Evolutionary conservation across 23 tunicate species (phyloP).

Genomic region (Phallusia fumigata): DNA sequence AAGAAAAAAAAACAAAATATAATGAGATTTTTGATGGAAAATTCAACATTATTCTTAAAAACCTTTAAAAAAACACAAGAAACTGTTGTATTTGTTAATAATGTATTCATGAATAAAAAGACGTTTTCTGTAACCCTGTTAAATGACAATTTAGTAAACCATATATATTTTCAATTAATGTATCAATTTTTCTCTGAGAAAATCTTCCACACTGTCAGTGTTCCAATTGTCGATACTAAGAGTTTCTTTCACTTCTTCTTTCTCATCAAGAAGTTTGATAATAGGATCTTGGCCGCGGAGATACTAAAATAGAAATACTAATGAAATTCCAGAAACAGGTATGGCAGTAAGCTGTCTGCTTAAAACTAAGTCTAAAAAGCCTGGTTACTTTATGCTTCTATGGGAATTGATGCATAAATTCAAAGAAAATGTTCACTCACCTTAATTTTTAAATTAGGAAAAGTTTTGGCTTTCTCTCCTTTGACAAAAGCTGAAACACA

Average conservation of each 20-base stretch:
- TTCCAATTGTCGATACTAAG: slow-evolving; percentile 67
- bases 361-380: too few relatives aligned
- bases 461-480: slow-evolving; percentile 82
- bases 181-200: slow-evolving; percentile 56
- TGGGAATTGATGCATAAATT: too few relatives aligned
- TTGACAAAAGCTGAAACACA: slow-evolving; percentile 75
- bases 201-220: slow-evolving; percentile 88
- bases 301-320: too few relatives aligned
- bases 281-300: slow-evolving; percentile 77
- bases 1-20: neutral
- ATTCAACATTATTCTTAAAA: neutral
- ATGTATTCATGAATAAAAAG: neutral
- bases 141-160: neutral
- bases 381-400: too few relatives aligned
- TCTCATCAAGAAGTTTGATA: slow-evolving; percentile 60
- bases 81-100: too few relatives aligned
- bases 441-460: slow-evolving; percentile 74
- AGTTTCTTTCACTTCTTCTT: slow-evolving; percentile 77
- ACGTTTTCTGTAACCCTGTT: neutral
- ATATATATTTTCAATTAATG: neutral
- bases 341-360: too few relatives aligned
- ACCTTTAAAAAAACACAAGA: too few relatives aligned
- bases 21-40: neutral
- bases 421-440: slow-evolving; percentile 30
- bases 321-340: too few relatives aligned